These are phyloP conservation scores for Paracentrotus lividus DNA, from an alignment of 53 echinoderm and acorn worm genomes.

Conservation along the genomic window DNA sequence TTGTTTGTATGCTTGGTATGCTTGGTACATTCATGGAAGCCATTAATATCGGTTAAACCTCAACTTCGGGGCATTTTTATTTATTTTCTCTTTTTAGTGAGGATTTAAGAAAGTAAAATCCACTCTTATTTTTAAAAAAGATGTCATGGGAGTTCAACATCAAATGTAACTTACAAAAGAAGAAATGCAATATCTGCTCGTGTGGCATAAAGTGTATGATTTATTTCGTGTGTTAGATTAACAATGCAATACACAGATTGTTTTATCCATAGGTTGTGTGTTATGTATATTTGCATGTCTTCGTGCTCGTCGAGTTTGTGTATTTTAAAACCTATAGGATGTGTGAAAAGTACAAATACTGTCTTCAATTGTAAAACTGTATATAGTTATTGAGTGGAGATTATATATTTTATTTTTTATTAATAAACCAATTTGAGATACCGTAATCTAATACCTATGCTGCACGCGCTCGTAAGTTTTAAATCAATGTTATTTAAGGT, in stretches of 20 bases:
- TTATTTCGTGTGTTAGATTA: slow-evolving; percentile 33
- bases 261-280: slow-evolving; percentile 8
- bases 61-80: too few species aligned
- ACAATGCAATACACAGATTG: slow-evolving; percentile 55
- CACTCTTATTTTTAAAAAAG: too few species aligned
- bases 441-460: neutral
- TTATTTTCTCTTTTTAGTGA: too few species aligned
- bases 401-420: slow-evolving; percentile 38
- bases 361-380: slow-evolving; percentile 29
- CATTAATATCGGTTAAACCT: too few species aligned
- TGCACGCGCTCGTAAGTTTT: too few species aligned
- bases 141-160: too few species aligned
- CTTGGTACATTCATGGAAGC: too few species aligned
- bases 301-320: slow-evolving; percentile 1
- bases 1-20: too few species aligned
- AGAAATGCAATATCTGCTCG: slow-evolving; percentile 40
- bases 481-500: too few species aligned
- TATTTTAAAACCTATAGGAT: neutral
- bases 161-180: neutral
- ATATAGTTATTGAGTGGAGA: neutral
- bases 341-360: neutral
- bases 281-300: slow-evolving; percentile 39
- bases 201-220: slow-evolving; percentile 59
- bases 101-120: too few species aligned
- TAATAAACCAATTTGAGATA: neutral